Conservation (phyloP, 2,797 vertebrate genomes). For the Melanotaenia pygmaea region DNA sequence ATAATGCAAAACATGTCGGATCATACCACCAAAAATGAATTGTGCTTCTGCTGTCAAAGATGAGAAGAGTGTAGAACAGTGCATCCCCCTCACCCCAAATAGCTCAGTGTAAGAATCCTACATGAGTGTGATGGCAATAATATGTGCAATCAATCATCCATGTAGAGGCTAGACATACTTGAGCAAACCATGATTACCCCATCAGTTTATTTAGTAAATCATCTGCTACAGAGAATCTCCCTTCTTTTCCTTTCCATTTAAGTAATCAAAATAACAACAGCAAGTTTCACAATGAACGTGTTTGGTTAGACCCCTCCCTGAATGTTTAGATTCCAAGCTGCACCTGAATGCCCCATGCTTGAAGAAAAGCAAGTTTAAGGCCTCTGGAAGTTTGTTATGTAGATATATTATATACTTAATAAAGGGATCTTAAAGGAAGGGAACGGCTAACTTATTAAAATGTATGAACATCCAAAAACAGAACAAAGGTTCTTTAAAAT, state of each 20-base stretch:
- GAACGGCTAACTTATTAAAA: background rate
- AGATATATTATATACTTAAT: too few relatives aligned
- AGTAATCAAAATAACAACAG: background rate
- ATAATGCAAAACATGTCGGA: background rate
- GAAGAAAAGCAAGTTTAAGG: background rate
- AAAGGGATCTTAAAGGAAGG: background rate
- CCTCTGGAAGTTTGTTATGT: constrained; percentile 1
- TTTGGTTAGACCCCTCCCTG: background rate
- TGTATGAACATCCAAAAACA: constrained; percentile 8
- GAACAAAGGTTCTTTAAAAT: constrained; percentile 15
- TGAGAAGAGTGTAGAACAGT: constrained; percentile 14
- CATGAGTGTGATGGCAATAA: constrained; percentile 3
- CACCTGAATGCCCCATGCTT: background rate
- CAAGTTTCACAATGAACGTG: background rate
- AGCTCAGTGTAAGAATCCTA: constrained; percentile 1
- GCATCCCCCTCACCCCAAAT: constrained; percentile 11
- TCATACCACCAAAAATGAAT: background rate
- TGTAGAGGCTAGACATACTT: background rate
- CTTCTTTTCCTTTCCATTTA: background rate
- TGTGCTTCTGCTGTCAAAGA: constrained; percentile 42
- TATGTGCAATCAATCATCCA: background rate
- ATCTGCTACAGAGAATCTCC: background rate
- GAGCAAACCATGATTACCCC: background rate
- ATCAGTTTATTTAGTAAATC: constrained; percentile 9
- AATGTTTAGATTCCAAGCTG: constrained; percentile 7